Evolutionary conservation across 2,888 invertebrate genomes (phyloP), one percentile per base, ranked within the genome.

Genomic region (Drosophila kokeensis): DNA sequence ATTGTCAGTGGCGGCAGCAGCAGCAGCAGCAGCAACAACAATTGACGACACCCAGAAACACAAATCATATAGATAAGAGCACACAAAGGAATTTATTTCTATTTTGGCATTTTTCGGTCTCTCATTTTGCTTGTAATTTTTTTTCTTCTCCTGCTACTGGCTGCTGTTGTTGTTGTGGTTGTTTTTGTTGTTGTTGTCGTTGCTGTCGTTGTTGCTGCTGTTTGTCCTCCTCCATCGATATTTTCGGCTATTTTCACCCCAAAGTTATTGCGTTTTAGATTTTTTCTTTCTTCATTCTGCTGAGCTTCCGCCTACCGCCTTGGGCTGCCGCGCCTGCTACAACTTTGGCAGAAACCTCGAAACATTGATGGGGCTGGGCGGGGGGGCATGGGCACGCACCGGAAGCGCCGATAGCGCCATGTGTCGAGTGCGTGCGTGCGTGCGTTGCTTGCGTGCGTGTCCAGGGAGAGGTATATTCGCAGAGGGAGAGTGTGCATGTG

Each of bases 41-140:
- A 85, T 80, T 83, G 89, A 83, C 87, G 86, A 90, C 90, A 91
- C 92, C 91, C 89, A 90, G 86, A 90, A 90, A 89, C 92, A 92
- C 92, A 92, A 93, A 92, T 92, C 93, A 93, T 92, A 92, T 90
- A 92, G 92, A 93, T 92, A 92, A 92, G 92, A 92, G 90, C 87
- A 90, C 90, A 92, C 91, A 92, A 93, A 90, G 87, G 88, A 92
- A 92, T 91, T 90, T 91, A 90, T 91, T 92, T 90, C 82, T 83
- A 87, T 90, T 92, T 92, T 86, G 81, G 85, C 81, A 83, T 81
- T 83, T 81, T 78, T 69, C 75, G 78, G 74, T 66, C 74, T 74
- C 75, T 82, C 77, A 80, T 80, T 85, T 79, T 83, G 77, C 71
- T 76, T 83, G 59, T 75, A 74, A 73, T 74, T 79, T 75, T 79